Percentiles rank a stretch among this genome's conserved stretches.
Evolutionary conservation across 2,113 vertebrate genomes (phyloP).

Genomic region (Pachyramphus minor): DNA sequence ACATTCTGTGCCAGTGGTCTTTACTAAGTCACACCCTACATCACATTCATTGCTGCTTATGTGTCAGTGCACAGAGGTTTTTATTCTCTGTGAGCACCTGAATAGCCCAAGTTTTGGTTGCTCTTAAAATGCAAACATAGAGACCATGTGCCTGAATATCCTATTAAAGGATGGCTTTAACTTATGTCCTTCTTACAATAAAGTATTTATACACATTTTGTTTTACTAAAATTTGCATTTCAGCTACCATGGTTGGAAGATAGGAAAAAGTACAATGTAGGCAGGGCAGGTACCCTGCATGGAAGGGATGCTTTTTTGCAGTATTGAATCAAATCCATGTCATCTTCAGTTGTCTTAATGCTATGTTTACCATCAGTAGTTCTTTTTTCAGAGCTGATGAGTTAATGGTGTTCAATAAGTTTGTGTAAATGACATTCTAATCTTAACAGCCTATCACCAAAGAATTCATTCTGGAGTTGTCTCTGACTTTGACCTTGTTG

Average conservation of each 20-base stretch:
- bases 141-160: background rate
- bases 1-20: background rate
- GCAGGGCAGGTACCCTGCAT: background rate
- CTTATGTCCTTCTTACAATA: background rate
- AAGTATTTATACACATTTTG: background rate
- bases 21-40: background rate
- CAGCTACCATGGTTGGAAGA: background rate
- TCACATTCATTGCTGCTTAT: background rate
- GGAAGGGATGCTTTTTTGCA: background rate
- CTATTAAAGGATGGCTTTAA: background rate
- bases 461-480: background rate
- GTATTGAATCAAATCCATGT: background rate
- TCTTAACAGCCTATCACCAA: background rate
- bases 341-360: background rate
- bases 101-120: background rate
- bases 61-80: background rate
- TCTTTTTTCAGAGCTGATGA: background rate
- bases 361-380: background rate
- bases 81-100: background rate
- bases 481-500: background rate
- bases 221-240: background rate
- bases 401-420: background rate
- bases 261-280: accelerated
- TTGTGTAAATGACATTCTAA: background rate
- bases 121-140: background rate